A percentile compares a stretch with the other conserved stretches of the same genome.
Conservation (phyloP, 1,140 invertebrate genomes). For the Nasonia vitripennis region DNA sequence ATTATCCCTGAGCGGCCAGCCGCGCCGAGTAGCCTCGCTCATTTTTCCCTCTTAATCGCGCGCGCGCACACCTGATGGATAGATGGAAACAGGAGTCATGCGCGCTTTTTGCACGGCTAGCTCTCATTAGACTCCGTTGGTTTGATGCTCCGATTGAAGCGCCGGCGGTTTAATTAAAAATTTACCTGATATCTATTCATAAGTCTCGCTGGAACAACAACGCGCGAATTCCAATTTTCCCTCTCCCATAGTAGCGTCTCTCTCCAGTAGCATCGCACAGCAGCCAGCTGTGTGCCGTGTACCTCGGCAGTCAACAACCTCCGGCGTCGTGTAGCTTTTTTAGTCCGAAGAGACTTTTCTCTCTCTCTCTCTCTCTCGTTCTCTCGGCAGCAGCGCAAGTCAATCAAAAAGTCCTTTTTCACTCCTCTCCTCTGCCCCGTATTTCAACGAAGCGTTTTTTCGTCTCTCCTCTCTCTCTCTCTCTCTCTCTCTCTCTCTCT, state of each 20-base stretch:
- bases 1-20: conserved; percentile 32
- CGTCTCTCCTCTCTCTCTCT: not conserved
- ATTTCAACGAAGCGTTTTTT: conserved; percentile 44
- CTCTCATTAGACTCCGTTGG: not conserved
- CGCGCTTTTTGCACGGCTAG: not conserved
- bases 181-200: not conserved
- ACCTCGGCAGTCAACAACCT: conserved; percentile 50
- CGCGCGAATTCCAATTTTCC: conserved; percentile 34
- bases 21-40: not conserved
- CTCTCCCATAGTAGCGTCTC: not conserved
- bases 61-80: conserved; percentile 29
- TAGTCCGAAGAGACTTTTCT: not conserved
- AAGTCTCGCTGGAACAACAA: too few species aligned
- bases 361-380: not conserved
- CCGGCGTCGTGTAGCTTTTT: conserved; percentile 38
- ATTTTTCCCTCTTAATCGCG: conserved; percentile 34
- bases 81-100: conserved; percentile 51
- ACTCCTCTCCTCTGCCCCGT: conserved; percentile 18
- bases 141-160: conserved; percentile 43
- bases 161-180: conserved; percentile 30
- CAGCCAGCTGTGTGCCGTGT: not conserved
- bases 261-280: not conserved
- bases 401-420: conserved; percentile 53
- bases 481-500: not conserved
- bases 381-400: conserved; percentile 20